Evolutionary conservation across 1,140 invertebrate genomes (phyloP).

Genomic region (Papilio dardanus): DNA sequence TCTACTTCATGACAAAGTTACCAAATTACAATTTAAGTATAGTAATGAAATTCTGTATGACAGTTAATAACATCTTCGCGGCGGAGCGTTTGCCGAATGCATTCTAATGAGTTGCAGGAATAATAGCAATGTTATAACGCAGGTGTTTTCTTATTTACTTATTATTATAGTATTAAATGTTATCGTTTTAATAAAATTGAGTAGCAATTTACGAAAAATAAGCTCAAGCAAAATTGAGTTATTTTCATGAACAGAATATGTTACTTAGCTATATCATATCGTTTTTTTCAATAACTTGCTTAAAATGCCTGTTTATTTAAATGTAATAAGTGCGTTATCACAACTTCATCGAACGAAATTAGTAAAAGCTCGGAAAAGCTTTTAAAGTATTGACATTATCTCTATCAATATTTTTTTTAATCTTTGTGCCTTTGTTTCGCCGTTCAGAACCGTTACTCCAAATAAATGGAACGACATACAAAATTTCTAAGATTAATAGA

Average conservation of each 20-base stretch:
- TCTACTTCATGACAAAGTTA: slow-evolving; percentile 17
- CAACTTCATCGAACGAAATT: background rate
- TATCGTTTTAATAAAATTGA: background rate
- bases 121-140: slow-evolving; percentile 1
- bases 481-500: slow-evolving; percentile 36
- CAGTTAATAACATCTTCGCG: slow-evolving; percentile 18
- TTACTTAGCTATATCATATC: too few relatives aligned
- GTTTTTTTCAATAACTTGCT: too few relatives aligned
- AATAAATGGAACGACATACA: slow-evolving; percentile 27
- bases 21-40: slow-evolving; percentile 22
- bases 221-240: background rate
- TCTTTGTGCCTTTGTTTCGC: background rate
- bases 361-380: background rate
- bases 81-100: slow-evolving; percentile 1
- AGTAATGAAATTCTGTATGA: slow-evolving; percentile 24
- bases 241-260: too few relatives aligned
- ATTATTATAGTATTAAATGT: slow-evolving; percentile 1
- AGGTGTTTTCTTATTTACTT: slow-evolving; percentile 7
- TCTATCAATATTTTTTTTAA: slow-evolving; percentile 14
- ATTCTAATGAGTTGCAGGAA: slow-evolving; percentile 17
- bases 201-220: background rate
- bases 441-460: slow-evolving; percentile 19
- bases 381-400: background rate
- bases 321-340: background rate
- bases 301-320: too few relatives aligned